Conservation (phyloP, 2,113 vertebrate genomes). For the Rissa tridactyla region DNA sequence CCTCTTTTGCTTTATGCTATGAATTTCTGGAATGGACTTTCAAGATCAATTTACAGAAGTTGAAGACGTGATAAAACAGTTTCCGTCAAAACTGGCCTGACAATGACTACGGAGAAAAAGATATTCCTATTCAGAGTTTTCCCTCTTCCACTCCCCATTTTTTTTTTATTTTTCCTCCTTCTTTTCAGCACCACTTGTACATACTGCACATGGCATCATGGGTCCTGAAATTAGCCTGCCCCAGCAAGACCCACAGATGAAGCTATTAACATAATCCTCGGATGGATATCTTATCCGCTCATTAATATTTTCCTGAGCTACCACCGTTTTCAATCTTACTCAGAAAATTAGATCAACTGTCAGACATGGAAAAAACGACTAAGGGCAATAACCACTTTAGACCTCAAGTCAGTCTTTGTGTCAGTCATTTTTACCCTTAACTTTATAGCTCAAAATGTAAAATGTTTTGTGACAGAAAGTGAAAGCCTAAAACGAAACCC, state of each 20-base stretch:
- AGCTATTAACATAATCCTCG: not conserved
- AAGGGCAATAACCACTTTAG: not conserved
- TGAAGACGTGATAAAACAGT: not conserved
- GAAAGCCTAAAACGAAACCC: not conserved
- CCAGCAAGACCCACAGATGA: not conserved
- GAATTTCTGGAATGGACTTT: not conserved
- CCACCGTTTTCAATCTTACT: not conserved
- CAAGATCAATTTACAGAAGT: not conserved
- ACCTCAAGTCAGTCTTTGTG: not conserved
- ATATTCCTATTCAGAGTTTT: not conserved
- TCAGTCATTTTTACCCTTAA: not conserved
- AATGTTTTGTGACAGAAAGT: not conserved
- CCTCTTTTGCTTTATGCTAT: not conserved
- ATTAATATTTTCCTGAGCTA: not conserved
- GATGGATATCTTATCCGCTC: not conserved
- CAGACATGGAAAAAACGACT: not conserved
- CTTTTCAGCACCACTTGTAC: not conserved
- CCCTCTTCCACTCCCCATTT: not conserved
- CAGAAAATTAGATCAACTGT: not conserved
- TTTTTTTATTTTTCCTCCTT: not conserved
- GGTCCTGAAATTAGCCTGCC: not conserved
- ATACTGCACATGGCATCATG: accelerated
- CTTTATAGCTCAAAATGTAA: not conserved
- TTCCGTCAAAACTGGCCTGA: not conserved
- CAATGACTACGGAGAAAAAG: not conserved